Conservation (phyloP, 2,113 vertebrate genomes). For the Lontra canadensis region DNA sequence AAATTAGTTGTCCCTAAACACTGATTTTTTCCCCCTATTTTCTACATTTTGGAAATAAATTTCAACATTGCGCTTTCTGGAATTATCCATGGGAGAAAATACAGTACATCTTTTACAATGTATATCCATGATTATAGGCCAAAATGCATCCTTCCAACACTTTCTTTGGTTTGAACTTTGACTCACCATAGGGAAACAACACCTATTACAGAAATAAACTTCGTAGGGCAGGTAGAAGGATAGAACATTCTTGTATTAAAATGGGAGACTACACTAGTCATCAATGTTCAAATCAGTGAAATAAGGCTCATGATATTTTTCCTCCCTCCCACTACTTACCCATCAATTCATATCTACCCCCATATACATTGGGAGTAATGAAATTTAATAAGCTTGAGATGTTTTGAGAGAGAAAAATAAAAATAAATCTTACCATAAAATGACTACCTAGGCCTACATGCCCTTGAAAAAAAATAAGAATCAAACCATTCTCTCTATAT, state of each 20-base stretch:
- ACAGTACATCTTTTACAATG: background rate
- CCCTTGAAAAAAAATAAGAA: background rate
- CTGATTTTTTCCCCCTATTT: background rate
- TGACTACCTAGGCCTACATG: background rate
- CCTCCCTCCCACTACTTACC: background rate
- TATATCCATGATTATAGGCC: background rate
- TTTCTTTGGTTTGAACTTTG: background rate
- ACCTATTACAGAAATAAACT: background rate
- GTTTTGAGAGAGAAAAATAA: background rate
- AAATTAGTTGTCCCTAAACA: background rate
- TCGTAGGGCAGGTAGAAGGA: background rate
- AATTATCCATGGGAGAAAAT: background rate
- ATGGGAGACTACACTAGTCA: background rate
- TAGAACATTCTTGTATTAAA: background rate
- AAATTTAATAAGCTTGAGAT: background rate
- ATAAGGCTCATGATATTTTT: background rate
- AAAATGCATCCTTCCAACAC: background rate
- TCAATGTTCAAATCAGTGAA: background rate
- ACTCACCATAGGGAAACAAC: background rate
- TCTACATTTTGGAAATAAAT: background rate
- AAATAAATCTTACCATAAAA: background rate
- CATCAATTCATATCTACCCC: background rate
- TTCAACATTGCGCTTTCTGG: background rate
- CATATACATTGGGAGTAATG: background rate
- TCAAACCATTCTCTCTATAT: background rate